phyloP scores from a whole-genome alignment of 2,113 vertebrate species.

The Sarotherodon lohbergeri region DNA sequence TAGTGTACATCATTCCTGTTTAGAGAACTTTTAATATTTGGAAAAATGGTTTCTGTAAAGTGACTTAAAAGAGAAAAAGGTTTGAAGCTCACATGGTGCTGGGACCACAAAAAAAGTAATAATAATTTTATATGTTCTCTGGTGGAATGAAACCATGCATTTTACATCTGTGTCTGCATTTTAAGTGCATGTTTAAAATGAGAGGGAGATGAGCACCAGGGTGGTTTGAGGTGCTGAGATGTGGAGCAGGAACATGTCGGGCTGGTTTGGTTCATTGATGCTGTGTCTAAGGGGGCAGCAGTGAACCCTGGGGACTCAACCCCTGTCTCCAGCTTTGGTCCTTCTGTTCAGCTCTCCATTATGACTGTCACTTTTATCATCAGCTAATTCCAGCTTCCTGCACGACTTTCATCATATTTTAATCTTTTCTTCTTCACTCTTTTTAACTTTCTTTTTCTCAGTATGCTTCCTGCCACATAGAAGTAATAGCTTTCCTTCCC shows the following conservation, averaged over 20 bases:
- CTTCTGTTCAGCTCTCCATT: neutral
- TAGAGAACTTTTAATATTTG: neutral
- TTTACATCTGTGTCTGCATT: neutral
- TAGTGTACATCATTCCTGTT: neutral
- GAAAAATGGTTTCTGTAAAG: neutral
- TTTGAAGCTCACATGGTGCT: neutral
- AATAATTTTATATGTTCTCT: neutral
- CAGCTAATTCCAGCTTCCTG: neutral
- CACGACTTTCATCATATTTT: neutral
- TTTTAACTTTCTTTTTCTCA: neutral
- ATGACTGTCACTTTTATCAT: neutral
- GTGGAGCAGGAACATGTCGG: neutral
- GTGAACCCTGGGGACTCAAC: neutral
- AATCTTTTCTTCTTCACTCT: neutral
- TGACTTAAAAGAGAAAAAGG: neutral
- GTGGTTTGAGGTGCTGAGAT: neutral
- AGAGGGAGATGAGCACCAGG: neutral
- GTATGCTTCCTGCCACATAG: neutral
- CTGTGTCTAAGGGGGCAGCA: neutral
- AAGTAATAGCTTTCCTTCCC: neutral
- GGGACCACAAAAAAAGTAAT: neutral
- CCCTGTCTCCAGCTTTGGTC: conserved; percentile 3
- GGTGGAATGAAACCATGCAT: neutral
- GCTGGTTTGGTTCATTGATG: neutral
- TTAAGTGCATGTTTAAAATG: neutral